Evolutionary conservation across 2,797 vertebrate genomes (phyloP).

Genomic region (Notolepis coatsorum): DNA sequence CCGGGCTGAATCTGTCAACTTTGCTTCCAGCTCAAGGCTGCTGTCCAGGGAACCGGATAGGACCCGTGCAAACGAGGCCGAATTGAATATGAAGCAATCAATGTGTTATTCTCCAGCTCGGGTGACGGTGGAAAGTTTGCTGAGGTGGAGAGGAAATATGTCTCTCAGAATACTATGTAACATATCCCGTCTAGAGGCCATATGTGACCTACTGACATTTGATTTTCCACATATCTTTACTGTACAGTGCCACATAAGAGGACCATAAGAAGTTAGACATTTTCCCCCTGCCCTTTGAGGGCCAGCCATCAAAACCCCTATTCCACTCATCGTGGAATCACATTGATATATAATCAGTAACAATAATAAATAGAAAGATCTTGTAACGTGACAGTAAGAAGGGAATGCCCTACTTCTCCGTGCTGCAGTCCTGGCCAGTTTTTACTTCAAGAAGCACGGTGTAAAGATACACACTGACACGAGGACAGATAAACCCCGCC

Average conservation of each 20-base stretch:
- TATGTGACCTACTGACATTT: background rate
- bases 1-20: constrained; percentile 18
- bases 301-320: constrained; percentile 42
- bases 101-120: constrained; percentile 22
- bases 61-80: constrained; percentile 57
- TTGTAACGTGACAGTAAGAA: constrained; percentile 48
- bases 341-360: constrained; percentile 30
- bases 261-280: too few species aligned
- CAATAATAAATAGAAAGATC: constrained; percentile 13
- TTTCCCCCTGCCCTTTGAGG: constrained; percentile 35
- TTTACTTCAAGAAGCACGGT: constrained; percentile 44
- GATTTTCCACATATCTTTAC: constrained; percentile 18
- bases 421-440: constrained; percentile 43
- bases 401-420: constrained; percentile 20
- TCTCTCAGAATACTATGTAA: background rate
- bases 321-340: constrained; percentile 48
- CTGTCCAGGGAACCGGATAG: constrained; percentile 36
- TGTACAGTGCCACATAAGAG: too few species aligned
- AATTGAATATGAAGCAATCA: constrained; percentile 52
- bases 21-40: constrained; percentile 46
- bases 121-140: constrained; percentile 54
- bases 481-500: constrained; percentile 63
- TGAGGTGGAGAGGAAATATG: constrained; percentile 6
- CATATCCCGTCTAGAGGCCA: background rate
- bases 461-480: constrained; percentile 70